A percentile compares a stretch with the other conserved stretches of the same genome.
Conservation (phyloP, 2,797 vertebrate species). For the Micropoecilia bifurca region DNA sequence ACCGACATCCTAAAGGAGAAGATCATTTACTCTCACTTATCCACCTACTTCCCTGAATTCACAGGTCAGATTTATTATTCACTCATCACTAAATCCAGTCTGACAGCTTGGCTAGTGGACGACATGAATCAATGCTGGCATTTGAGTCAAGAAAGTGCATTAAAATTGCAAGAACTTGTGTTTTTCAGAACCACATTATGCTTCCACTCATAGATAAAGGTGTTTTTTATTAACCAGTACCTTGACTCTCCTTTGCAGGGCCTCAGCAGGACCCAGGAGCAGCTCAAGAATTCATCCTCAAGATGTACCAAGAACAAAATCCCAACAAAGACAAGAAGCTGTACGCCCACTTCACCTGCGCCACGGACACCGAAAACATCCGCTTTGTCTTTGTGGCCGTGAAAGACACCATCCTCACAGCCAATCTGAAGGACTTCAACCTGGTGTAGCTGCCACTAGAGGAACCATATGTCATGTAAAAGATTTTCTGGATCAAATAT, state of each 20-base stretch:
- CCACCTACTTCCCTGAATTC: conserved; percentile 90
- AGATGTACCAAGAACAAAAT: conserved; percentile 91
- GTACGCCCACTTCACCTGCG: conserved; percentile 91
- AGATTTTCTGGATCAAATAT: neutral
- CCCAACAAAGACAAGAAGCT: conserved; percentile 88
- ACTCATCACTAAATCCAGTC: neutral
- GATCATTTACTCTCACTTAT: conserved; percentile 87
- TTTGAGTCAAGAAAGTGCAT: neutral
- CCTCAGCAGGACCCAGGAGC: conserved; percentile 83
- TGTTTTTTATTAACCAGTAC: neutral
- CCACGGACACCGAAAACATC: conserved; percentile 92
- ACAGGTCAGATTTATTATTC: conserved; percentile 74
- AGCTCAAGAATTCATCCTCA: conserved; percentile 89
- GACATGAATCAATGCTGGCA: neutral
- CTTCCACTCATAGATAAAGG: neutral
- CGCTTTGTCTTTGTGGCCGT: conserved; percentile 89
- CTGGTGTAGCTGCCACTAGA: conserved; percentile 72
- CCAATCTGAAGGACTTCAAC: conserved; percentile 89
- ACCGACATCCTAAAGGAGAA: conserved; percentile 93
- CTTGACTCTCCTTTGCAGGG: conserved; percentile 67
- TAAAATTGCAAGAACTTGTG: neutral
- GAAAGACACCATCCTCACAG: conserved; percentile 91
- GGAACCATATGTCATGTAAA: neutral
- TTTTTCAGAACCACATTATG: neutral
- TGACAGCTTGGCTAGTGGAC: neutral